These are phyloP conservation scores for Polypedilum pembai DNA, from an alignment of 1,140 invertebrate genomes.

Conservation along the genomic window DNA sequence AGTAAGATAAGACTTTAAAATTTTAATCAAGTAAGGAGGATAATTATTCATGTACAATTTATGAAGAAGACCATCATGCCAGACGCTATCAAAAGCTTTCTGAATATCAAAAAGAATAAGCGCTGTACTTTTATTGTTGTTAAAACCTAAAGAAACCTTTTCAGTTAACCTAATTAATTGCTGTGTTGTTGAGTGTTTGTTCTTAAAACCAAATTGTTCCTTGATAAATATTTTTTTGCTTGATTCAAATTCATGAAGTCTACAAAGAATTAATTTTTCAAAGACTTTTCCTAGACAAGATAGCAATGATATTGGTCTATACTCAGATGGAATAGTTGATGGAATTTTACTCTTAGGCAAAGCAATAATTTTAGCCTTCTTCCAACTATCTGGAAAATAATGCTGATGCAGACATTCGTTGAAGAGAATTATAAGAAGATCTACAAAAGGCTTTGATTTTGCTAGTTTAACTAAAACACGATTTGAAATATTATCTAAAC, in stretches of 20 bases:
- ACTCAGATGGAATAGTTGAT: not conserved
- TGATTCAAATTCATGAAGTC: conserved; percentile 32
- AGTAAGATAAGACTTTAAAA: conserved; percentile 28
- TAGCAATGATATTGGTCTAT: not conserved
- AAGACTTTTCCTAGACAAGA: not conserved
- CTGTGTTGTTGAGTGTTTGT: too few relatives aligned
- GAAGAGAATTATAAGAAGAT: too few relatives aligned
- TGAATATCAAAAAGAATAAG: conserved; percentile 37
- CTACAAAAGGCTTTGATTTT: too few relatives aligned
- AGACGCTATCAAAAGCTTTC: conserved; percentile 39
- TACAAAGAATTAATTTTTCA: conserved; percentile 31
- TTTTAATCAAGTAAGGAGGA: conserved; percentile 32
- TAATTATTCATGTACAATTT: conserved; percentile 34
- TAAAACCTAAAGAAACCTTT: conserved; percentile 39
- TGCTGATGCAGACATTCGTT: conserved; percentile 31
- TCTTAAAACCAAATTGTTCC: too few relatives aligned
- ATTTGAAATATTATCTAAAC: too few relatives aligned
- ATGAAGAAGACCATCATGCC: conserved; percentile 36
- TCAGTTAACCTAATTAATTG: not conserved
- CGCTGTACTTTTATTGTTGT: conserved; percentile 34
- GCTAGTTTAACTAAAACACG: too few relatives aligned
- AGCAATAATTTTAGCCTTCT: conserved; percentile 39
- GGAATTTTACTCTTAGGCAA: conserved; percentile 36
- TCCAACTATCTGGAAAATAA: conserved; percentile 41
- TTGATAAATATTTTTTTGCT: conserved; percentile 33